Base-by-base conservation (phyloP, 1,140 invertebrate genomes). In the Ceratoteleas bidentatus region DNA sequence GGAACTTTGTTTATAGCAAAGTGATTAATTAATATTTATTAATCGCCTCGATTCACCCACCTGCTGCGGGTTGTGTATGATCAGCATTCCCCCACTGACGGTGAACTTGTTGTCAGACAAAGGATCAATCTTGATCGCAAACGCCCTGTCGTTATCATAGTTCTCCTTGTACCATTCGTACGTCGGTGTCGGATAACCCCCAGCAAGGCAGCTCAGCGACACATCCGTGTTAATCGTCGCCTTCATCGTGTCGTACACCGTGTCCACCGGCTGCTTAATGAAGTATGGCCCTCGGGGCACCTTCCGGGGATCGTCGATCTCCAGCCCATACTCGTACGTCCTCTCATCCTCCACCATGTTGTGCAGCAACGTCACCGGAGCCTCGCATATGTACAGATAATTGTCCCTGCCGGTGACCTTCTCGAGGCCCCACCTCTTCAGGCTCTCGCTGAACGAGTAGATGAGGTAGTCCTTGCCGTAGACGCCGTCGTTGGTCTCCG, bases 131-230 rank as follows among this genome's bases (percentile, higher is more conserved):
- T 92, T 92, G 40, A 89, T 92, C 10, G 94, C 94, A 72, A 95
- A 90, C 3, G 96, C 87, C 34, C 93, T 93, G 86, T 97, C 95
- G 84, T 96, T 95, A 6, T 40, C 93, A 90, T 96, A 98, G 81
- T 96, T 94, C 92, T 98, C 97, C 85, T 95, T 95, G 86, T 94
- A 99, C 98, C 98, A 99, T 87, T 95, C 93, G 88, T 99, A 99
- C 6, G 94, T 95, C 0, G 98, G 97, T 10, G 96, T 93, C 3
- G 98, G 98, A 91, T 96, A 98, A 1, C 97, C 98, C 54, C 94
- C 95, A 73, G 97, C 97, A 62, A 97, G 91, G 91, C 97, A 99
- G 83, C 94, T 95, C 2, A 98, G 87, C 0, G 94, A 93, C 3
- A 97, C 93, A 91, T 96, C 94, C 86, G 97, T 95, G 45, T 93